phyloP scores from a whole-genome alignment of 2,888 invertebrate species.

The Timema podura region DNA sequence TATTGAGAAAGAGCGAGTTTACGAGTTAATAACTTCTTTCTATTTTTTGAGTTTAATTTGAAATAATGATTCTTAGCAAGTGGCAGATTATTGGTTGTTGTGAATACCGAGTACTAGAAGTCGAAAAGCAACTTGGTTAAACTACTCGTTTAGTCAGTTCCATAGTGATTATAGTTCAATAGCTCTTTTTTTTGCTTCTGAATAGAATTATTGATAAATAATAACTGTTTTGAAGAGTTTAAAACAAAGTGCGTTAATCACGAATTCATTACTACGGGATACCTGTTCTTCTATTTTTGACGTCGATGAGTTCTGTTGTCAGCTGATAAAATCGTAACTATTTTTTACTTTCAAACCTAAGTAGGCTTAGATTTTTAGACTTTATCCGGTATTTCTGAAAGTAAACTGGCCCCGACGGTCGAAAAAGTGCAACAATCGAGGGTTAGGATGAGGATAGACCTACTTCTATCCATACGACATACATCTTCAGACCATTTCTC shows the following conservation, averaged over 20 bases:
- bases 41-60: too few species aligned
- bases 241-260: not conserved
- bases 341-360: too few species aligned
- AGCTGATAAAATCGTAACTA: too few species aligned
- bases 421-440: constrained; percentile 19
- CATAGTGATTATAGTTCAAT: not conserved
- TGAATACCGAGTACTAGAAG: constrained; percentile 28
- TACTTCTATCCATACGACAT: constrained; percentile 69
- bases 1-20: too few species aligned
- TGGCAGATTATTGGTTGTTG: constrained; percentile 27
- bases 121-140: constrained; percentile 11
- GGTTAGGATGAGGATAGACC: constrained; percentile 71
- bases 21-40: too few species aligned
- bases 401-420: constrained; percentile 26
- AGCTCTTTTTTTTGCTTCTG: not conserved
- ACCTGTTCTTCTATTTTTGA: too few species aligned
- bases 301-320: too few species aligned
- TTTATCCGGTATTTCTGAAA: not conserved
- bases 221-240: constrained; percentile 8
- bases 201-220: not conserved
- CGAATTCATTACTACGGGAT: too few species aligned
- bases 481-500: constrained; percentile 75
- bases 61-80: constrained; percentile 28
- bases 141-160: too few species aligned
- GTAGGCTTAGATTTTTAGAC: too few species aligned